These are phyloP conservation scores for Xiphorhynchus erythropygius DNA, from an alignment of 2,797 vertebrate species.

Conservation along the genomic window DNA sequence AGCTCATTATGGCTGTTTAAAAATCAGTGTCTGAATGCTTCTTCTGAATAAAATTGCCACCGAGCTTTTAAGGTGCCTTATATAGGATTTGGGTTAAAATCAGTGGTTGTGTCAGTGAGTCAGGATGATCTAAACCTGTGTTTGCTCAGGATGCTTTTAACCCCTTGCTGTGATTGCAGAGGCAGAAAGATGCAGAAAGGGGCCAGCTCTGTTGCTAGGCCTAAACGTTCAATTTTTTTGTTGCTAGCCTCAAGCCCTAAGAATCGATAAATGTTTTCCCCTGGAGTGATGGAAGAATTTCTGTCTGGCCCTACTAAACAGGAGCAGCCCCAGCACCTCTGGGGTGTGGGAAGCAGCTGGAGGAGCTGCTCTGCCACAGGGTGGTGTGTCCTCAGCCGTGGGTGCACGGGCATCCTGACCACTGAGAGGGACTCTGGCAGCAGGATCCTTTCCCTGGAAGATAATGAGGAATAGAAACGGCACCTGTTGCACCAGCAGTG, in stretches of 20 bases:
- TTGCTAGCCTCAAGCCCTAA: background rate
- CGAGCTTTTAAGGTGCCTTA: background rate
- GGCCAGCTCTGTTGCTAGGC: background rate
- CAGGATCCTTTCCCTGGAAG: fast-evolving
- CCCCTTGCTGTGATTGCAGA: background rate
- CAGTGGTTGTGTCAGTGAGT: background rate
- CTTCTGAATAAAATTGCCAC: fast-evolving
- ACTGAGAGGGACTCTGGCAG: fast-evolving
- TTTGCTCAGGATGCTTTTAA: background rate
- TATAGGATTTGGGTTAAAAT: background rate
- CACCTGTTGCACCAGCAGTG: background rate
- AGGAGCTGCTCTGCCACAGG: background rate
- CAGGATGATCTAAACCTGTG: background rate
- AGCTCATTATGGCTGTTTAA: background rate
- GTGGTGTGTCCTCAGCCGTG: fast-evolving
- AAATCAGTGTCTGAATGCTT: background rate
- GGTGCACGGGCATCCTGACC: background rate
- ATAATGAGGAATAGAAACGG: fast-evolving
- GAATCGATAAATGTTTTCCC: background rate
- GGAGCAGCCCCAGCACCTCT: background rate
- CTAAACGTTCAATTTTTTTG: background rate
- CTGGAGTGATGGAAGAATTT: background rate
- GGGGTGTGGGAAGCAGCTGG: background rate
- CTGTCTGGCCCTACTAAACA: fast-evolving
- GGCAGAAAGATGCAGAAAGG: background rate